Evolutionary conservation across 2,113 vertebrate species (phyloP).

Genomic region (Leuciscus idus): DNA sequence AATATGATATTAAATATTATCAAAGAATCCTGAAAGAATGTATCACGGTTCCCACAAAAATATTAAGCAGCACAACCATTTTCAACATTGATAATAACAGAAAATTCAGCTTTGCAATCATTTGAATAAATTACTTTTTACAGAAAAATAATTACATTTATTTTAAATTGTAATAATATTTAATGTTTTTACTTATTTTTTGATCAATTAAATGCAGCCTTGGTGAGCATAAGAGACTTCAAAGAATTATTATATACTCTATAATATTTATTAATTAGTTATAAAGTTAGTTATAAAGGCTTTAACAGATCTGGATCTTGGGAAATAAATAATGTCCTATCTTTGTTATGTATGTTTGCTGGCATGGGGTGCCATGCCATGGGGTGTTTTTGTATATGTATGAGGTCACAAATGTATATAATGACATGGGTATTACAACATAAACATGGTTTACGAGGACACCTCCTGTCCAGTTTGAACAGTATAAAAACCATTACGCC

Average conservation of each 20-base stretch:
- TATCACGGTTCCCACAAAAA: neutral
- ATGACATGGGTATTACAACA: no score
- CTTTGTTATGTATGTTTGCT: slow-evolving; percentile 56
- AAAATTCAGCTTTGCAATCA: neutral
- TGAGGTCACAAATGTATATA: no score
- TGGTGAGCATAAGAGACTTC: neutral
- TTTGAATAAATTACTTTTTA: neutral
- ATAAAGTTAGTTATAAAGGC: neutral
- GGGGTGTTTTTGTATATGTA: neutral
- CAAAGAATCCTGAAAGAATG: neutral
- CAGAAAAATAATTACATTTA: neutral
- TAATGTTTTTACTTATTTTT: neutral
- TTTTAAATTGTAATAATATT: neutral
- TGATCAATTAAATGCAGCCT: neutral
- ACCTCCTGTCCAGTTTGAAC: no score
- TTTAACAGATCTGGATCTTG: neutral
- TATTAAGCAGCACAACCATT: neutral
- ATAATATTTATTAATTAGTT: neutral
- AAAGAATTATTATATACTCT: no score
- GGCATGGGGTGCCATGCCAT: slow-evolving; percentile 33
- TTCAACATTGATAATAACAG: neutral
- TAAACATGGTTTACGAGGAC: no score
- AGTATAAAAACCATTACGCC: no score
- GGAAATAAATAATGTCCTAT: slow-evolving; percentile 53
- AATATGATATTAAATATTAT: neutral